Evolutionary conservation across 2,113 vertebrate species (phyloP), one percentile per base, ranked within the genome.

Genomic region (Ivindomyrus marchei): DNA sequence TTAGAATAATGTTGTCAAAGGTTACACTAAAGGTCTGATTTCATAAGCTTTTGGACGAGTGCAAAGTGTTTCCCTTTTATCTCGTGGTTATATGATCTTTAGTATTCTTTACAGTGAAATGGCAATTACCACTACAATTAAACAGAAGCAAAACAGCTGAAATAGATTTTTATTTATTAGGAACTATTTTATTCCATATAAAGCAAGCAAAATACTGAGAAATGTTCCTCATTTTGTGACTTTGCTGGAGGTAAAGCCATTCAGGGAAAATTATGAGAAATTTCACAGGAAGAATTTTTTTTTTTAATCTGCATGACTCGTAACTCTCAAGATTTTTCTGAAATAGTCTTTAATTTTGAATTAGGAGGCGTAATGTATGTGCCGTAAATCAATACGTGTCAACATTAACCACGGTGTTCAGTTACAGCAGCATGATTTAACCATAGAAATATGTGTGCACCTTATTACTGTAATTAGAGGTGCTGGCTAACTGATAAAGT

Each of bases 341-440:
- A 47, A 85, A 47, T 85, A 85, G 21, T 47, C 83, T 85, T 85
- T 85, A 85, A 85, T 85, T 87, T 87, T 52, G 47, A 52, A 87
- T 87, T 87, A 87, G 83, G 83, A 46, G 42, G 83, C 24, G 17
- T 47, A n/a, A 85, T 46, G 83, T 3, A 10, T n/a, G 83, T 10
- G 9, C 42, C 9, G 24, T 85, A 85, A 85, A 85, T 85, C 83
- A 85, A 46, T 11, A 46, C 2, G 8, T 85, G 83, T 47, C 83
- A 85, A n/a, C 83, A 85, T 85, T 85, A 85, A 85, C 83, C 46
- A 47, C 7, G 8, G 45, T 46, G 36, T 85, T 85, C 42, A 85
- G 21, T 47, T n/a, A n/a, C 45, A 47, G 83, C 24, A 8, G 45
- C 10, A n/a, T 45, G 83, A 85, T 85, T 85, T 85, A 47, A 85